Conservation (phyloP, 1,140 invertebrate species). For the Zaprionus lachaisei region DNA sequence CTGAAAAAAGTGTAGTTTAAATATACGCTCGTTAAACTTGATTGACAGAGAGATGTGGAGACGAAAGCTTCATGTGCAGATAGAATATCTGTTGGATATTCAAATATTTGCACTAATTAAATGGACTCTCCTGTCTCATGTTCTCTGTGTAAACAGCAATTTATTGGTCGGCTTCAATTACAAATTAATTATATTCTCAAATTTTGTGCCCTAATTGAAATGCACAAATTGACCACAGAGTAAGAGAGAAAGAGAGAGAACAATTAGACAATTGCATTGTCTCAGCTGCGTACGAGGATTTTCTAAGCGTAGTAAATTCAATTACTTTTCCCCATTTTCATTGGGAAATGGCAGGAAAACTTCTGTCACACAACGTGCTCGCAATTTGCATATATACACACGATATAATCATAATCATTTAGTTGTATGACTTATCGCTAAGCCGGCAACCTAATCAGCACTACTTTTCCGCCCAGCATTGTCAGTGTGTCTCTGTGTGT, state of each 20-base stretch:
- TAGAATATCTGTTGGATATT: not conserved
- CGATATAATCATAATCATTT: slow-evolving; percentile 26
- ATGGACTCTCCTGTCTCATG: not conserved
- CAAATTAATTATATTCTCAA: slow-evolving; percentile 22
- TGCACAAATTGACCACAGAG: slow-evolving; percentile 28
- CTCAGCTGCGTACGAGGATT: not conserved
- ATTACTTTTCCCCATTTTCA: slow-evolving; percentile 28
- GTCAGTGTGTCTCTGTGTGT: slow-evolving; percentile 27
- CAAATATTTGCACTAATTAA: slow-evolving; percentile 1
- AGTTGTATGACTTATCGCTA: slow-evolving; percentile 30
- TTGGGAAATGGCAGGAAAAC: slow-evolving; percentile 20
- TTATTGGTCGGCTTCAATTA: not conserved
- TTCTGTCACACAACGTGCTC: slow-evolving; percentile 15
- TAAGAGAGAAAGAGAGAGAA: not conserved
- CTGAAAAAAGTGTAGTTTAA: not conserved
- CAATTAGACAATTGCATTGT: slow-evolving; percentile 25
- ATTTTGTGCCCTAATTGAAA: slow-evolving; percentile 36
- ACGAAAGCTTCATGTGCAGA: not conserved
- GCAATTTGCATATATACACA: slow-evolving; percentile 41
- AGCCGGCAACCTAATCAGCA: slow-evolving; percentile 64
- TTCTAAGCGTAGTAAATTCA: slow-evolving; percentile 3
- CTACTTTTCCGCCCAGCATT: slow-evolving; percentile 15
- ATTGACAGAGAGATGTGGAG: not conserved
- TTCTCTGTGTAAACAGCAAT: slow-evolving; percentile 2
- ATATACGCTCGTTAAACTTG: not conserved